Conservation (phyloP, 1,140 invertebrate species). For the Hestina assimilis region DNA sequence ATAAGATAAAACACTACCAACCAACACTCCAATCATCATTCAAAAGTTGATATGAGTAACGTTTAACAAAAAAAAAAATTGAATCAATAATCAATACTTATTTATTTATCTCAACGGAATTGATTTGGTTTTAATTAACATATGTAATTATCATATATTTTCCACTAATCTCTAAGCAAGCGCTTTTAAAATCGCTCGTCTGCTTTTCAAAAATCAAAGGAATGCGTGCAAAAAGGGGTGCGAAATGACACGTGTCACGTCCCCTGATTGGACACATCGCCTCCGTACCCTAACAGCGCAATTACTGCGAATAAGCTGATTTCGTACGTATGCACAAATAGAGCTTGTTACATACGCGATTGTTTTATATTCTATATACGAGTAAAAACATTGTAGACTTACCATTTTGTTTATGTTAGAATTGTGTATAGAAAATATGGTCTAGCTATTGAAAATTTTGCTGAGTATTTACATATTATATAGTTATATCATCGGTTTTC, state of each 20-base stretch:
- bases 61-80: too few species aligned
- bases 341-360: conserved; percentile 21
- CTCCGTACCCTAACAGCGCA: conserved; percentile 30
- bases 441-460: too few species aligned
- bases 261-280: conserved; percentile 61
- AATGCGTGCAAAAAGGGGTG: conserved; percentile 69
- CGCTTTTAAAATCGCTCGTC: conserved; percentile 36
- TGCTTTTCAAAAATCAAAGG: conserved; percentile 49
- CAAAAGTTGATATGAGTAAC: too few species aligned
- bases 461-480: too few species aligned
- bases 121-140: too few species aligned
- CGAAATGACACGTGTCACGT: conserved; percentile 65
- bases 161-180: not conserved
- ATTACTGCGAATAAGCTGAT: conserved; percentile 62
- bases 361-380: conserved; percentile 4
- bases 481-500: too few species aligned
- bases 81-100: too few species aligned
- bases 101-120: too few species aligned
- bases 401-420: not conserved
- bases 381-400: not conserved
- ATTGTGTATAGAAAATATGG: not conserved
- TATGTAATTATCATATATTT: too few species aligned
- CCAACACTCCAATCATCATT: too few species aligned
- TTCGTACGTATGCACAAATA: conserved; percentile 32
- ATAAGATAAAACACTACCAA: too few species aligned